Conservation (phyloP, 35 echinoderm and acorn worm genomes). For the Apostichopus japonicus region DNA sequence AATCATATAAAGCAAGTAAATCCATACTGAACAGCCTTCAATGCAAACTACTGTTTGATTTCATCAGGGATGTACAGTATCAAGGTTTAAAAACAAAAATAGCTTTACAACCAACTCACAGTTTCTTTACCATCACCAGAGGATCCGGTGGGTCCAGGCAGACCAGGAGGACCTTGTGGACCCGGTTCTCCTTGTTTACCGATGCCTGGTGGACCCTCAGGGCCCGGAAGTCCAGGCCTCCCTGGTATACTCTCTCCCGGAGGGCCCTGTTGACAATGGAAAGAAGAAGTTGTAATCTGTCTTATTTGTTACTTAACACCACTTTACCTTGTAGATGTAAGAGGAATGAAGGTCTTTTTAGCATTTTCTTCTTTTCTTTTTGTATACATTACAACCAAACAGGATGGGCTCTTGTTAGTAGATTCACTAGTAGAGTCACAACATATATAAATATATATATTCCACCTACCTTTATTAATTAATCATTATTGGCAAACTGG, state of each 20-base stretch:
- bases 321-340: not conserved
- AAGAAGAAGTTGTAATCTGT: not conserved
- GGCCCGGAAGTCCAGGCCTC: constrained; percentile 68
- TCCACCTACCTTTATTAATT: no score
- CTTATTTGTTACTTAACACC: not conserved
- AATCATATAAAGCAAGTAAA: no score
- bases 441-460: no score
- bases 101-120: not conserved
- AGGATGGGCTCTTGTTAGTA: not conserved
- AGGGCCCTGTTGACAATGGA: constrained; percentile 49
- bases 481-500: no score
- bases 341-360: not conserved
- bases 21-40: no score
- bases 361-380: no score
- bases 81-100: no score
- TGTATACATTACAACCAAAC: not conserved
- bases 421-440: not conserved
- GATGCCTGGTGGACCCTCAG: constrained; percentile 62
- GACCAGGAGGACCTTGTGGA: constrained; percentile 52
- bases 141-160: constrained; percentile 55
- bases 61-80: no score
- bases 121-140: not conserved
- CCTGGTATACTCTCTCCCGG: constrained; percentile 68
- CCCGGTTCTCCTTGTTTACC: constrained; percentile 32
- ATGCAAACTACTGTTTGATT: no score